A percentile compares a stretch with the other conserved stretches of the same genome.
These are phyloP conservation scores for Heliothis virescens DNA, from an alignment of 1,140 invertebrate species.

Conservation along the genomic window DNA sequence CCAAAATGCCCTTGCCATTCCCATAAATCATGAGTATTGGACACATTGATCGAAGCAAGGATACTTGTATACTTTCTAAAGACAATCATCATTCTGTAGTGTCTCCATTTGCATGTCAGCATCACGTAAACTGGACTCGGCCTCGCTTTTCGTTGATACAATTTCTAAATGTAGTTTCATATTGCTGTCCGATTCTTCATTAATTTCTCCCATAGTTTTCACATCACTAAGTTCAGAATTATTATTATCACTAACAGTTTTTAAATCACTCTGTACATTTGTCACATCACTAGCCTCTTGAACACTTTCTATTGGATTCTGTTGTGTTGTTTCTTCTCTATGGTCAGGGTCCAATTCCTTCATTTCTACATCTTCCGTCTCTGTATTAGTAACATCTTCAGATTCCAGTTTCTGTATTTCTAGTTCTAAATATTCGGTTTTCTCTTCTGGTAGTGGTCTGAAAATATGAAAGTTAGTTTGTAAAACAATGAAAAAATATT, in stretches of 20 bases:
- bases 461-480: slow-evolving; percentile 13
- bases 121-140: background rate
- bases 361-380: slow-evolving; percentile 14
- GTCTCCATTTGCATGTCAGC: background rate
- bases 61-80: background rate
- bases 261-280: background rate
- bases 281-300: background rate
- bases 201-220: background rate
- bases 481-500: background rate
- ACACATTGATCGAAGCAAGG: too few relatives aligned
- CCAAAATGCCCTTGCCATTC: too few relatives aligned
- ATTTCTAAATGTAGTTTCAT: slow-evolving; percentile 36
- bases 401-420: slow-evolving; percentile 1
- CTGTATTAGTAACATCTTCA: background rate
- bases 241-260: too few relatives aligned
- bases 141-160: background rate
- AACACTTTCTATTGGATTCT: background rate
- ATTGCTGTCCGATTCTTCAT: slow-evolving; percentile 2
- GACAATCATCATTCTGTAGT: slow-evolving; percentile 8
- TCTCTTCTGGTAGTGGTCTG: slow-evolving; percentile 25
- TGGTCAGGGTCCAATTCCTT: background rate
- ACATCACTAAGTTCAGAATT: background rate
- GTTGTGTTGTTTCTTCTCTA: background rate
- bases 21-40: too few relatives aligned
- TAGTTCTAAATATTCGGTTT: background rate